These are phyloP conservation scores for Pygocentrus nattereri DNA, from an alignment of 2,797 vertebrate genomes.

Conservation along the genomic window DNA sequence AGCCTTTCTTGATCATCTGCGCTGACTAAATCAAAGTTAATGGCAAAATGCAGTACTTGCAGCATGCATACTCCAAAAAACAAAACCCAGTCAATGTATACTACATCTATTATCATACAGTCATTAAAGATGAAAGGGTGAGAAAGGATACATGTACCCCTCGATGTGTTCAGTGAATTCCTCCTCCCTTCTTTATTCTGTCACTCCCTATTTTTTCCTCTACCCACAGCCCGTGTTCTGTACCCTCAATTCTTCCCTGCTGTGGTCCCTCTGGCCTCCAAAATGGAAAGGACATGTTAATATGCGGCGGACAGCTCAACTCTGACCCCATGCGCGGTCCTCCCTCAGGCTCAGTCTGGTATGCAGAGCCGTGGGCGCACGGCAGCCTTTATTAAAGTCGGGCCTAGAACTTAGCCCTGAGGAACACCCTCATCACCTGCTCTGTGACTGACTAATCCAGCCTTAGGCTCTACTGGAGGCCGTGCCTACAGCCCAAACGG, in stretches of 20 bases:
- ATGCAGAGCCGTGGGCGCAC: slow-evolving; percentile 55
- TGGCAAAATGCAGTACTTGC: slow-evolving; percentile 29
- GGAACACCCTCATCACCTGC: slow-evolving; percentile 63
- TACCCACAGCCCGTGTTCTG: slow-evolving; percentile 34
- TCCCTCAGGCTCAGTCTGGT: slow-evolving; percentile 57
- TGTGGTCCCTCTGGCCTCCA: slow-evolving; percentile 39
- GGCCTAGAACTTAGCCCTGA: slow-evolving; percentile 61
- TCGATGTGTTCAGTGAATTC: slow-evolving; percentile 23
- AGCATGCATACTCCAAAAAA: slow-evolving; percentile 13
- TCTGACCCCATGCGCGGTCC: slow-evolving; percentile 49
- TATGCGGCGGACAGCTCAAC: slow-evolving; percentile 53
- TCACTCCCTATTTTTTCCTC: slow-evolving; percentile 41
- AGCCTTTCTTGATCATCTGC: slow-evolving; percentile 68
- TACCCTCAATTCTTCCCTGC: slow-evolving; percentile 30
- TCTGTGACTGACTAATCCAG: slow-evolving; percentile 62
- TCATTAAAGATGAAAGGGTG: slow-evolving; percentile 69
- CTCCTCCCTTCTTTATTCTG: slow-evolving; percentile 43
- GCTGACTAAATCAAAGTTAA: slow-evolving; percentile 67
- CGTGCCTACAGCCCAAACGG: slow-evolving; percentile 45
- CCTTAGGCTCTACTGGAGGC: slow-evolving; percentile 46
- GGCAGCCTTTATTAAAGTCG: slow-evolving; percentile 63
- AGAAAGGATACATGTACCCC: slow-evolving; percentile 17
- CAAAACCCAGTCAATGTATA: neutral
- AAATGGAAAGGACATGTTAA: slow-evolving; percentile 61
- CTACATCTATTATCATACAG: slow-evolving; percentile 55